Evolutionary conservation across 2,113 vertebrate genomes (phyloP).

Genomic region (Nycticebus coucang): DNA sequence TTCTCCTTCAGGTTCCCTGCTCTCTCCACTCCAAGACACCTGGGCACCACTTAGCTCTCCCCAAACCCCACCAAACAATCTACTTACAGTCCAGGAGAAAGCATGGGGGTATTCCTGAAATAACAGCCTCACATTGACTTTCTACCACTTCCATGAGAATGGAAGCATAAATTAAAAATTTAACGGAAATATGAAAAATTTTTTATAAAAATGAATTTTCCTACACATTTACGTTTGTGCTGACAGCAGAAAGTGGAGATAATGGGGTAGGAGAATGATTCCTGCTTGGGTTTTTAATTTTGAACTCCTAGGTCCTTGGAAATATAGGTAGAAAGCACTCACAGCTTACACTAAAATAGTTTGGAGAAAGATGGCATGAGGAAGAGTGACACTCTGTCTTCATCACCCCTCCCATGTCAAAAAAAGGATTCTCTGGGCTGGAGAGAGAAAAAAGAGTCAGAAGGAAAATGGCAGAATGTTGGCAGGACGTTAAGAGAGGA

Average conservation of each 20-base stretch:
- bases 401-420: background rate
- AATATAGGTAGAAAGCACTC: background rate
- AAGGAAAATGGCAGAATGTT: background rate
- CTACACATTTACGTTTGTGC: background rate
- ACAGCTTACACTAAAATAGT: background rate
- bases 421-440: background rate
- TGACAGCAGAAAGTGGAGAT: background rate
- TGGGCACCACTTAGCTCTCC: background rate
- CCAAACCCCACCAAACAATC: background rate
- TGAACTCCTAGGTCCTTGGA: background rate
- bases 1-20: background rate
- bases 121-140: background rate
- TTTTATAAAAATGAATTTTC: background rate
- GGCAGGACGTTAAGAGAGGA: background rate
- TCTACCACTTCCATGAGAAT: background rate
- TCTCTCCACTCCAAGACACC: no score
- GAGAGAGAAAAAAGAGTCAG: background rate
- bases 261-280: rapidly evolving
- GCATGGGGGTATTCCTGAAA: background rate
- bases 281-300: background rate
- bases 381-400: background rate
- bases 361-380: background rate
- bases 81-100: background rate
- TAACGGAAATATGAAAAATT: background rate
- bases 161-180: background rate